A percentile compares a stretch with the other conserved stretches of the same genome.
Conservation (phyloP, 2,113 vertebrate genomes). For the Tretioscincus oriximinensis region DNA sequence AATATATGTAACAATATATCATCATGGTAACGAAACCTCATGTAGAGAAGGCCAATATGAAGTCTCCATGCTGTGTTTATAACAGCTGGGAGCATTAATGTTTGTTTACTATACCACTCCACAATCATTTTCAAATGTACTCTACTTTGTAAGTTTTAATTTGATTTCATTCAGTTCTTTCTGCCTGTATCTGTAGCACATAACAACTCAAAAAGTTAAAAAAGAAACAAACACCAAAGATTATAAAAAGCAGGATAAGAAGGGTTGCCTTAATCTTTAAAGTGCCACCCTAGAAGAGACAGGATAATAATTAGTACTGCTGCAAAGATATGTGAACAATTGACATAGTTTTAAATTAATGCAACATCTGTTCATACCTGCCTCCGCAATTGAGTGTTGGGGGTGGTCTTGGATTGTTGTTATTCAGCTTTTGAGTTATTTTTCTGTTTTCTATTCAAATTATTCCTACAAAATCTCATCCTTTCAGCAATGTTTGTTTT, state of each 20-base stretch:
- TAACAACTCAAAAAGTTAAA: background rate
- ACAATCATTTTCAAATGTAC: background rate
- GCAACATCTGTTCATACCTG: background rate
- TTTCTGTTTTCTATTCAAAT: no score
- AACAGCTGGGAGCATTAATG: background rate
- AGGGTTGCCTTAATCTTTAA: background rate
- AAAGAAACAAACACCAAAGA: background rate
- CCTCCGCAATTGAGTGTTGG: background rate
- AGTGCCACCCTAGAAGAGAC: background rate
- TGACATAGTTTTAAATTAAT: background rate
- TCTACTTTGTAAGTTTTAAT: background rate
- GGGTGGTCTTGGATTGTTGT: background rate
- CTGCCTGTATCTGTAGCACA: background rate
- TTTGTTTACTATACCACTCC: background rate
- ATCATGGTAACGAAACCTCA: no score
- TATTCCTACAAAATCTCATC: background rate
- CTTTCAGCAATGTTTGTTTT: no score
- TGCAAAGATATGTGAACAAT: background rate
- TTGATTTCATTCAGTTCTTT: background rate
- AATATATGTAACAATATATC: no score
- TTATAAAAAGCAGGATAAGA: background rate
- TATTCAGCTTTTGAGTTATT: background rate
- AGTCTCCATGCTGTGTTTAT: background rate
- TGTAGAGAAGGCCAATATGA: no score
- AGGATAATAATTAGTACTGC: background rate